A percentile compares a stretch with the other conserved stretches of the same genome.
These are phyloP conservation scores for Falco cherrug DNA, from an alignment of 2,797 vertebrate genomes.

Conservation along the genomic window DNA sequence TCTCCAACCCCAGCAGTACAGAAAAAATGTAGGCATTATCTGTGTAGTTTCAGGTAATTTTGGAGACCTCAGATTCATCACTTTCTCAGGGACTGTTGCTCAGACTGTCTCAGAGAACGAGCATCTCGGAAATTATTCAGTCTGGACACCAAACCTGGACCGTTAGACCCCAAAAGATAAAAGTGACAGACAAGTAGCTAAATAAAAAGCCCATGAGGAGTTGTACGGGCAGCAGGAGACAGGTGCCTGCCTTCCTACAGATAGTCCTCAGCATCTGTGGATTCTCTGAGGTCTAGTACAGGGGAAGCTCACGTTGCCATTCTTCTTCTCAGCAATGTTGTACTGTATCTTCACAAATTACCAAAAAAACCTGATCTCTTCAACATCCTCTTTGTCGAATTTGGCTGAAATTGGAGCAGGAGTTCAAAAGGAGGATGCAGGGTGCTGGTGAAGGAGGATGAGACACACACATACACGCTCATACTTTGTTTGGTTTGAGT, in stretches of 20 bases:
- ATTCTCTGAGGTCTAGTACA: neutral
- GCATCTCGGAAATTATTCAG: fast-evolving
- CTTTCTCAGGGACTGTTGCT: neutral
- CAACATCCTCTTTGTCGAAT: fast-evolving
- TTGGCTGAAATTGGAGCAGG: neutral
- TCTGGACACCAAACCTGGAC: neutral
- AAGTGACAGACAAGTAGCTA: neutral
- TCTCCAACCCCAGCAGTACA: neutral
- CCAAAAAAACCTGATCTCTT: neutral
- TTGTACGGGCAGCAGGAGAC: neutral
- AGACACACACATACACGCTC: fast-evolving
- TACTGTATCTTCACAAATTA: neutral
- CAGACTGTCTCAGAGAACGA: neutral
- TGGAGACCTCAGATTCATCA: neutral
- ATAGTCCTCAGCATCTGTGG: neutral
- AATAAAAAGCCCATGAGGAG: neutral
- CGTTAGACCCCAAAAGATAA: neutral
- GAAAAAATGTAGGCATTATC: neutral
- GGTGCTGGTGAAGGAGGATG: neutral
- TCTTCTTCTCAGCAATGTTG: neutral
- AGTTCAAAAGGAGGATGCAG: neutral
- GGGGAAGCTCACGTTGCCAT: fast-evolving
- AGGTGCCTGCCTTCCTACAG: neutral
- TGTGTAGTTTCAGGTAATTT: neutral
- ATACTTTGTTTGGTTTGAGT: fast-evolving